Base-by-base conservation (phyloP, 2,888 invertebrate species). In the Spisula solida region DNA sequence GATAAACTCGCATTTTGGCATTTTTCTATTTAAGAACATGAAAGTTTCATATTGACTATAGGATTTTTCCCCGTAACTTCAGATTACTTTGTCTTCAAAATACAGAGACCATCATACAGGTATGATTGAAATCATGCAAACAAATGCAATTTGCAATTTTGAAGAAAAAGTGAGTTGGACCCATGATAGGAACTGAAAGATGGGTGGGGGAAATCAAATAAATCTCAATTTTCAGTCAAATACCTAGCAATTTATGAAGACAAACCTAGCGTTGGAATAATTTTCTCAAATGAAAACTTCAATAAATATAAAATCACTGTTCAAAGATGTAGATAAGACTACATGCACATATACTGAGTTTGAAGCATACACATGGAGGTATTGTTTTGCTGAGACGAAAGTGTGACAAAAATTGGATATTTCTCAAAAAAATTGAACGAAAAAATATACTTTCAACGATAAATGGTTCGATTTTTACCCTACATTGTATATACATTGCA, bases 61-160 rank as follows among this genome's bases (percentile, higher is more conserved):
- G 16, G 51, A 8, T 16, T 51, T 51, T 16, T 51, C 14, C 12
- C 16, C 51, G 1, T 51, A 10, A 51, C 51, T 51, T 51, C 6
- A 51, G 14, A 51, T 51, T 51, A 51, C 51, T 51, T 51, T 51
- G 51, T 51, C 14, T 51, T 51, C 51, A 51, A 51, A 51, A 51
- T 10, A 41, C 41, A 41, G 2, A 41, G 41, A 41, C 41, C 41
- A 51, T 51, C 51, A 16, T 16, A 51, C 51, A 8, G 51, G 16
- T 51, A 51, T 51, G 51, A 51, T 51, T 14, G 51, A 51, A 51
- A 75, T 31, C 31, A 75, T 31, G 31, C 75, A 75, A 75, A 75
- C 75, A 75, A 75, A 75, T 31, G 25, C 31, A 75, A 34, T 31
- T 75, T 75, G 75, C 75, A 75, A 31, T 70, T 75, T 75, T 75